Conservation (phyloP, 2,113 vertebrate species). For the Gnathonemus longibarbis region DNA sequence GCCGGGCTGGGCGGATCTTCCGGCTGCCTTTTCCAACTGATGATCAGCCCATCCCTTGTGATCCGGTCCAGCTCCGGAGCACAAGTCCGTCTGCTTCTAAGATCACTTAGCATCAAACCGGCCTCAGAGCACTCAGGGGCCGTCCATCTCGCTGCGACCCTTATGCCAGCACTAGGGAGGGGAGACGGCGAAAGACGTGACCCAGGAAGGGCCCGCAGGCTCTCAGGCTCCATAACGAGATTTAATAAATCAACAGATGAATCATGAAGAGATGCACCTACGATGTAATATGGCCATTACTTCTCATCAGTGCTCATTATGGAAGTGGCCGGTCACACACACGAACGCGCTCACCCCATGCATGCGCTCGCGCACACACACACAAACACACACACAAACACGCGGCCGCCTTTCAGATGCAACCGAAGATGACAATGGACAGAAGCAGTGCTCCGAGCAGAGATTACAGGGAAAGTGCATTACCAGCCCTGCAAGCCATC, state of each 20-base stretch:
- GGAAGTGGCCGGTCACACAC: background rate
- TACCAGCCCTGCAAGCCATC: conserved; percentile 55
- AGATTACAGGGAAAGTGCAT: conserved; percentile 59
- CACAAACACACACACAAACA: background rate
- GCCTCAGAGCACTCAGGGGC: background rate
- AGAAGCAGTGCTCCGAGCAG: conserved; percentile 46
- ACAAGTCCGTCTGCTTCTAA: background rate
- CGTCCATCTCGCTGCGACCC: background rate
- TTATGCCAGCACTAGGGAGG: background rate
- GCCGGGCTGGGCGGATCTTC: too few species aligned
- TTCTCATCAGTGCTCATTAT: background rate
- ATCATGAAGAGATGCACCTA: background rate
- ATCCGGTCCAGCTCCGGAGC: background rate
- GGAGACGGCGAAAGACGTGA: background rate
- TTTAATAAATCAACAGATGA: background rate
- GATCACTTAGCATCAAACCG: background rate
- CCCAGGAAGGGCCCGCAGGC: background rate
- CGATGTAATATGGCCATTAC: background rate
- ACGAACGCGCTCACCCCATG: background rate
- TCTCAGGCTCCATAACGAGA: background rate
- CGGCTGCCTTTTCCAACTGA: background rate
- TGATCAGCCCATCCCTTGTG: background rate
- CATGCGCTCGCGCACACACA: background rate
- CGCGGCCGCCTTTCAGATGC: conserved; percentile 26
- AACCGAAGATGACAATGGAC: conserved; percentile 56